Percentiles rank a stretch among this genome's conserved stretches.
Conservation (phyloP, 2,113 vertebrate species). For the Sisor rabdophorus region DNA sequence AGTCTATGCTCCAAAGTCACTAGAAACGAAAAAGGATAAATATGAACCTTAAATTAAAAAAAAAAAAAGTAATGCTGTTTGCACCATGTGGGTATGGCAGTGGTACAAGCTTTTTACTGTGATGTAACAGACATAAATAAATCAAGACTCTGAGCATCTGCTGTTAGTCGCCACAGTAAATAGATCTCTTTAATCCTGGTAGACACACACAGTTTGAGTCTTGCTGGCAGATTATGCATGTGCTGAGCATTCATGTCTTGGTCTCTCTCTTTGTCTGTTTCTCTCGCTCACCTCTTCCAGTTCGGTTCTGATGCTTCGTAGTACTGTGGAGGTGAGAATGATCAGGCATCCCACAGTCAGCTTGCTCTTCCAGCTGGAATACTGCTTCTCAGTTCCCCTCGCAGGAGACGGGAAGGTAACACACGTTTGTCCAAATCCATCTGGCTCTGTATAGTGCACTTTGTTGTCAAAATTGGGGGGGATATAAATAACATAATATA, state of each 20-base stretch:
- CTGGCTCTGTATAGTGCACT: too few relatives aligned
- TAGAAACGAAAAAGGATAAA: too few relatives aligned
- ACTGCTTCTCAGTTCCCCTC: conserved; percentile 70
- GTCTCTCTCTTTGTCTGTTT: conserved; percentile 12
- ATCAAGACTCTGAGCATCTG: conserved; percentile 15
- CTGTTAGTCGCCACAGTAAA: conserved; percentile 27
- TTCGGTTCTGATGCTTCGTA: conserved; percentile 74
- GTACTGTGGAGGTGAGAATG: conserved; percentile 82
- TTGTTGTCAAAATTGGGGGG: neutral
- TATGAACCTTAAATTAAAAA: too few relatives aligned
- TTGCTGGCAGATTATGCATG: conserved; percentile 15
- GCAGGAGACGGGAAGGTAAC: conserved; percentile 72
- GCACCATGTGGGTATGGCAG: neutral
- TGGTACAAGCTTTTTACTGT: neutral
- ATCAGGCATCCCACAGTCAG: conserved; percentile 69
- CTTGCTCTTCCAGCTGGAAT: conserved; percentile 87
- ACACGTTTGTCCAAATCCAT: conserved; percentile 28
- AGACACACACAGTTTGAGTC: conserved; percentile 26
- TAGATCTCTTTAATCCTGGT: conserved; percentile 28
- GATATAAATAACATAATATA: neutral
- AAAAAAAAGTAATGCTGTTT: too few relatives aligned
- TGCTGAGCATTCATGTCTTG: conserved; percentile 17
- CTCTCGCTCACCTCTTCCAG: conserved; percentile 46
- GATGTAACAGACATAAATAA: conserved; percentile 13
- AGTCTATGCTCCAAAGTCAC: too few relatives aligned